Conservation (phyloP, 2,113 vertebrate species). For the Tupaia chinensis region DNA sequence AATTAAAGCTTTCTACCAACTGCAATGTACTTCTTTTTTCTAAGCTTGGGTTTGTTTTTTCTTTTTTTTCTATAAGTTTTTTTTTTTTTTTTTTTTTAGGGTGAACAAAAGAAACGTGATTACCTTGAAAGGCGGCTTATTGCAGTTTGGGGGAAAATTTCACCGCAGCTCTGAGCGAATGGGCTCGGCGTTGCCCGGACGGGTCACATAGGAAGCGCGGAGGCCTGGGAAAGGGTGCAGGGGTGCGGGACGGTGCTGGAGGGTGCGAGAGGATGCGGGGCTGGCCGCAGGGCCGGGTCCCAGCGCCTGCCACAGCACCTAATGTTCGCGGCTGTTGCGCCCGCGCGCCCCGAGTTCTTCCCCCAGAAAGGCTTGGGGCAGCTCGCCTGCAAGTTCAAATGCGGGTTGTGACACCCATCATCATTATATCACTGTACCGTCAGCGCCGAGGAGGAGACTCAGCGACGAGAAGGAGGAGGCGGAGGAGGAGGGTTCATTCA, state of each 20-base stretch:
- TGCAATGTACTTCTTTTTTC: background rate
- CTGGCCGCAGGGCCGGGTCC: constrained; percentile 56
- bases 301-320: constrained; percentile 79
- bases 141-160: constrained; percentile 81
- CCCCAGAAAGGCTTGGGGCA: constrained; percentile 85
- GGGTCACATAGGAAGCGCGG: constrained; percentile 69
- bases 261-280: constrained; percentile 61
- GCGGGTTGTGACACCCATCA: constrained; percentile 92
- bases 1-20: constrained; percentile 68
- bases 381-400: constrained; percentile 93
- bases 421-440: constrained; percentile 94
- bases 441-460: constrained; percentile 94
- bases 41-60: background rate
- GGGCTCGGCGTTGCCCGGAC: constrained; percentile 53
- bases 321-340: constrained; percentile 75
- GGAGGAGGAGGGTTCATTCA: constrained; percentile 88
- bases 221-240: constrained; percentile 56
- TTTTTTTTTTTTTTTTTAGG: constrained; percentile 30
- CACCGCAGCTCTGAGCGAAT: constrained; percentile 77
- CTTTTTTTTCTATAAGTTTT: background rate
- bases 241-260: constrained; percentile 68
- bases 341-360: constrained; percentile 83
- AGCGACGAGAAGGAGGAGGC: constrained; percentile 77
- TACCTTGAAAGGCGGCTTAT: constrained; percentile 89
- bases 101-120: constrained; percentile 82